Percentiles rank a stretch among this genome's conserved stretches.
These are phyloP conservation scores for Nyctibius grandis DNA, from an alignment of 2,797 vertebrate species.

Conservation along the genomic window DNA sequence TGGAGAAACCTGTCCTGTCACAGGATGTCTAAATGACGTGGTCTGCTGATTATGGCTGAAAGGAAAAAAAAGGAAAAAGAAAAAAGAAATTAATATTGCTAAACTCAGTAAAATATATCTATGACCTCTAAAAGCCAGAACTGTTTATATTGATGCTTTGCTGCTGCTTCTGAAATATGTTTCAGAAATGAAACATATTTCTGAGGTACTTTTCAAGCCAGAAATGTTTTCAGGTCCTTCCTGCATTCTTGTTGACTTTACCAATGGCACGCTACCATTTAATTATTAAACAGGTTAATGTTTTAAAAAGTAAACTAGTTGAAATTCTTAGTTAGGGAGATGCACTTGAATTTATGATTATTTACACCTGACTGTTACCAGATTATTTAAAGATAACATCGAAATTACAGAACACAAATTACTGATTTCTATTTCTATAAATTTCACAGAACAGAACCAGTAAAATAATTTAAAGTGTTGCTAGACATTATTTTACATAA, in stretches of 20 bases:
- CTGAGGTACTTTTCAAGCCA: background rate
- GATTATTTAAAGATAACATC: background rate
- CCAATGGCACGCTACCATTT: background rate
- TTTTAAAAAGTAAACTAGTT: constrained; percentile 49
- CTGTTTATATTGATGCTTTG: background rate
- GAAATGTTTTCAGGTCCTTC: constrained; percentile 25
- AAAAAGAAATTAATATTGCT: constrained; percentile 27
- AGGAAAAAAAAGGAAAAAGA: background rate
- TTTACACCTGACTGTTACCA: background rate
- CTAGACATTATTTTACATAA: background rate
- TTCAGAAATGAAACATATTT: background rate
- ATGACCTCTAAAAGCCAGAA: background rate
- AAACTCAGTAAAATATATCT: background rate
- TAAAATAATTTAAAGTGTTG: background rate
- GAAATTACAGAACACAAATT: background rate
- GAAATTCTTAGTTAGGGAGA: constrained; percentile 48
- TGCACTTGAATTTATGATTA: background rate
- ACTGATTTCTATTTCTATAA: background rate
- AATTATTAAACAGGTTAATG: constrained; percentile 49
- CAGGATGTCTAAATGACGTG: constrained; percentile 93
- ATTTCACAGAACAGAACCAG: background rate
- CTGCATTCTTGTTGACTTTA: constrained; percentile 39
- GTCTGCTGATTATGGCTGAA: constrained; percentile 93
- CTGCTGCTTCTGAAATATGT: background rate
- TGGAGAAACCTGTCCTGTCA: constrained; percentile 93